phyloP scores from a whole-genome alignment of 2,888 invertebrate genomes.

The Tuta absoluta region DNA sequence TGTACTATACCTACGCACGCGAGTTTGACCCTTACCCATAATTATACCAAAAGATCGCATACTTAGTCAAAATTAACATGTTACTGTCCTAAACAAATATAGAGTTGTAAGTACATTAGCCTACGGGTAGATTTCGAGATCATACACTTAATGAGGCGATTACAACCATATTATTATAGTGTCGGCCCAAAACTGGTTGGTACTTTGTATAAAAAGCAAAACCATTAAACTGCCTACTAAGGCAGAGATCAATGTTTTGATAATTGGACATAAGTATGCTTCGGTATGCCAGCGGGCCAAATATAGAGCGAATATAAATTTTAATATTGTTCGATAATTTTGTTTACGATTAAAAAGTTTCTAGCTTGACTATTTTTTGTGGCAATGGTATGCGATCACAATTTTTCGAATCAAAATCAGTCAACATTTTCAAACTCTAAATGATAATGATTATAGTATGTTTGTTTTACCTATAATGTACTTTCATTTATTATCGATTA shows the following conservation, averaged over 20 bases:
- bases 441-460: too few species aligned
- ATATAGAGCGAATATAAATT: constrained; percentile 3
- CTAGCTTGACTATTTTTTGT: not conserved
- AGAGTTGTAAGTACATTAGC: not conserved
- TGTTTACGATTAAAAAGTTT: not conserved
- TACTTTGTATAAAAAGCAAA: constrained; percentile 15
- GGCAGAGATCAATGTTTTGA: constrained; percentile 31
- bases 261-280: constrained; percentile 29
- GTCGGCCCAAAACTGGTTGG: constrained; percentile 1
- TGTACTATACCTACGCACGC: too few species aligned
- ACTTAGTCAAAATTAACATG: not conserved
- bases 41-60: not conserved
- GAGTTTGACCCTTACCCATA: too few species aligned
- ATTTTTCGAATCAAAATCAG: too few species aligned
- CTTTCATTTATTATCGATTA: too few species aligned
- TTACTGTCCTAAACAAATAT: constrained; percentile 1
- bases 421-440: too few species aligned
- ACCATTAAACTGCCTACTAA: constrained; percentile 29
- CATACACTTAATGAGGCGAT: not conserved
- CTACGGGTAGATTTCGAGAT: not conserved
- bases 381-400: not conserved
- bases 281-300: not conserved
- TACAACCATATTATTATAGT: constrained; percentile 10
- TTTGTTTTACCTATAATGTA: too few species aligned
- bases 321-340: not conserved